phyloP scores from a whole-genome alignment of 2,113 vertebrate species.

The Aldabrachelys gigantea region DNA sequence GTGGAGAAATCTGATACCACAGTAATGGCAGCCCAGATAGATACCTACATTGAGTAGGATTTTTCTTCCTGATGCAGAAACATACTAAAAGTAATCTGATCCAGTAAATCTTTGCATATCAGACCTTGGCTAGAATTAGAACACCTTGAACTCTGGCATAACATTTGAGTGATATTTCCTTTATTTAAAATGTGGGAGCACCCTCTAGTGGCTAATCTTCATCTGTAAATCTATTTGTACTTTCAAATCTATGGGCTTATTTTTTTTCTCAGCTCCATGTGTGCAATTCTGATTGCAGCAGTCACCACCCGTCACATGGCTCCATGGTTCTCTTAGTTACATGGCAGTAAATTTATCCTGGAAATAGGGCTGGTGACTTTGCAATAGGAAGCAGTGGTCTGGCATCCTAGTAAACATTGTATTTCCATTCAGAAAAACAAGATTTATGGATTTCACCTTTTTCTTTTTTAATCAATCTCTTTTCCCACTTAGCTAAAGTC shows the following conservation, averaged over 20 bases:
- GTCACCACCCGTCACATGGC: not conserved
- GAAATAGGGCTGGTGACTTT: not conserved
- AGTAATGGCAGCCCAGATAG: not conserved
- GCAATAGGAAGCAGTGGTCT: not conserved
- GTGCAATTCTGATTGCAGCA: not conserved
- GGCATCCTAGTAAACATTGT: too few relatives aligned
- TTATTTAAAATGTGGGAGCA: conserved; percentile 64
- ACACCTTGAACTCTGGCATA: rapidly evolving
- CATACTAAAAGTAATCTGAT: not conserved
- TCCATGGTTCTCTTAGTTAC: not conserved
- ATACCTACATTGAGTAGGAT: not conserved
- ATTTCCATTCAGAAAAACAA: too few relatives aligned
- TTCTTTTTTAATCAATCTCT: too few relatives aligned
- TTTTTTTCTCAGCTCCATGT: not conserved
- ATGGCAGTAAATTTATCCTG: not conserved
- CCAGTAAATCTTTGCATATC: not conserved
- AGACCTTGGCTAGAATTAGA: rapidly evolving
- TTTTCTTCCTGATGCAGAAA: not conserved
- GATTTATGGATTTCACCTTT: too few relatives aligned
- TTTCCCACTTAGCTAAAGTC: too few relatives aligned
- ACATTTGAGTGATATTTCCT: rapidly evolving
- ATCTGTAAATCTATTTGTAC: not conserved
- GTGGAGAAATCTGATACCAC: not conserved
- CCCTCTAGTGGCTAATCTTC: conserved; percentile 62
- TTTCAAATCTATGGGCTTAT: rapidly evolving